Base-by-base conservation (phyloP, 1,140 invertebrate genomes). In the Homarus americanus region DNA sequence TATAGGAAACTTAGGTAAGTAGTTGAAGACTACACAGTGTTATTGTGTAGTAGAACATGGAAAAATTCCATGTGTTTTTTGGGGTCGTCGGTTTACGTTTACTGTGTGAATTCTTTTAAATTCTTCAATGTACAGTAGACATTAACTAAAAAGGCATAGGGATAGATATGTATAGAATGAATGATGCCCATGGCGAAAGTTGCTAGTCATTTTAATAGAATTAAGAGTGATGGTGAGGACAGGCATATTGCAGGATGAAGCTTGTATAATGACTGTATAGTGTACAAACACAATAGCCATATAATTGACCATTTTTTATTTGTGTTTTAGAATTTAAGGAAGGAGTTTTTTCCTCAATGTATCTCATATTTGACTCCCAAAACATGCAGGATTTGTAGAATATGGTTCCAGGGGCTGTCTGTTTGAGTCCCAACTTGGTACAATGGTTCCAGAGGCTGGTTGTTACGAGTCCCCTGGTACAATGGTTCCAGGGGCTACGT, bases 141-240 rank as follows among this genome's bases (percentile, higher is more conserved):
- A 72, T 85, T 36, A 53, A 40, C 28, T 40, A 20, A 41, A 66
- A 91, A 79, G 63, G 79, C 69, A 91, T 72, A 91, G 78, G 75
- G 63, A 44, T 85, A 41, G 63, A 89, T 17, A 83, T 86, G 53
- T 82, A 66, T 78, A 79, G 76, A 79, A 72, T 91, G 89, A 85
- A 80, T 91, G 89, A 85, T 63, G 83, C 89, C 89, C 76, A 85
- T 63, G 89, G 89, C 89, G 83, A 24, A 91, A 91, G 82, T 91
- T 91, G 89, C 89, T 91, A 91, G 89, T 91, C 89, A 91, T 85
- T 86, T 87, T 85, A 85, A 41, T 66, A 85, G 78, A 82, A 86
- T 66, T 41, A 91, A 91, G 49, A 80, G 89, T 79, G 82, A 86
- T 85, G 89, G 83, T 85, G 82, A 91, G 73, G 82, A 85, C 38